Base-by-base conservation (phyloP, 2,888 invertebrate genomes). In the Lobophora halterata region DNA sequence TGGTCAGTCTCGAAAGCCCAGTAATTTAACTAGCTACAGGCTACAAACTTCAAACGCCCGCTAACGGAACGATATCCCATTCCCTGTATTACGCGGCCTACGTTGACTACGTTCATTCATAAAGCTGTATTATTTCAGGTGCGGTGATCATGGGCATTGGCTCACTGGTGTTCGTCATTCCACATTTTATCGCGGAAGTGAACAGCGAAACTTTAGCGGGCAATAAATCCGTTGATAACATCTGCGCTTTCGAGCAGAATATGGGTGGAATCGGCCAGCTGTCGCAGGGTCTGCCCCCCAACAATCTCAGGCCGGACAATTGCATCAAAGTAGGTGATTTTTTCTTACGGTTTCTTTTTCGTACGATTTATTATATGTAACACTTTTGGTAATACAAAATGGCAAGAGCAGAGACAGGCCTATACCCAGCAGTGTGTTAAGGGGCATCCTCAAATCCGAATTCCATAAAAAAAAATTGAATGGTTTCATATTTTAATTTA, bases 61-160 rank as follows among this genome's bases (percentile, higher is more conserved):
- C n/a, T n/a, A n/a, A n/a, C n/a, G n/a, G n/a, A n/a, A n/a, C n/a
- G n/a, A n/a, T 23, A 14, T 12, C 7, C 7, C 9, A 18, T 12
- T 18, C 26, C 7, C 12, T 16, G 29, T 21, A 31, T 40, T 7
- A 17, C 12, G 8, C 12, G 25, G 10, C 38, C 36, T 30, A 19
- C 11, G 16, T 14, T 10, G n/a, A 31, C n/a, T n/a, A 7, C 10
- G 6, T 16, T 19, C 32, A 32, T 32, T 42, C 30, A 45, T 33
- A 6, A 14, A 18, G 25, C 35, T 11, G 39, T 52, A 31, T 46
- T 59, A 45, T 76, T 74, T 41, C 62, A 93, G 94, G 95, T 65
- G 95, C 96, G 35, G 93, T 97, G 35, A 93, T 97, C 65, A 97
- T 97, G 96, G 97, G 96, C 43, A 91, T 96, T 61, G 97, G 97